Conservation (phyloP, 2,888 invertebrate species). For the Iphiclides podalirius region DNA sequence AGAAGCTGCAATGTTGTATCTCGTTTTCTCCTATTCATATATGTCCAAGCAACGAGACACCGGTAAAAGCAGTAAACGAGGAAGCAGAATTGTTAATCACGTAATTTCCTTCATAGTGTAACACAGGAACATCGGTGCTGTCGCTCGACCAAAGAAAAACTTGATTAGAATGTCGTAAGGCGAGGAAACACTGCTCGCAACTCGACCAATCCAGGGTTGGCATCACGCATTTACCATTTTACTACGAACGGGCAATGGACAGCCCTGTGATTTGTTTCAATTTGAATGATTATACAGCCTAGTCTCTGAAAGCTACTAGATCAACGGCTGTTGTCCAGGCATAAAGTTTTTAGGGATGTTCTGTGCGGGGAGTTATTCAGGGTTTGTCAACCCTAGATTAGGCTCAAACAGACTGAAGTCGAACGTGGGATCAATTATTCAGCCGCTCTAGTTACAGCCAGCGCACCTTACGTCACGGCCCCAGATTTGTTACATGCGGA, state of each 20-base stretch:
- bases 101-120: conserved; percentile 23
- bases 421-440: conserved; percentile 74
- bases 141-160: conserved; percentile 18
- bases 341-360: not conserved
- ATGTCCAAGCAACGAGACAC: not conserved
- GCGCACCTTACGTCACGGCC: conserved; percentile 13
- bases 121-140: conserved; percentile 24
- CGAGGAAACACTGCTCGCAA: conserved; percentile 6
- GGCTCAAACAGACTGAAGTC: conserved; percentile 46
- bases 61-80: conserved; percentile 10
- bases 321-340: no score
- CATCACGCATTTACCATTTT: not conserved
- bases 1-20: no score
- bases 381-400: conserved; percentile 8
- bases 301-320: no score
- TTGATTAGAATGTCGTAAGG: conserved; percentile 17
- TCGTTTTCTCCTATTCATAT: no score
- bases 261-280: no score
- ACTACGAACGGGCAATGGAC: not conserved
- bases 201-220: conserved; percentile 2
- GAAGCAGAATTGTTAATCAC: conserved; percentile 21
- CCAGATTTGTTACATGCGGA: conserved; percentile 8
- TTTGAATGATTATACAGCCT: no score
- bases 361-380: no score
- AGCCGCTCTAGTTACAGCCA: conserved; percentile 46